A percentile compares a stretch with the other conserved stretches of the same genome.
phyloP scores from a whole-genome alignment of 1,140 invertebrate species.

The Chionoecetes opilio region DNA sequence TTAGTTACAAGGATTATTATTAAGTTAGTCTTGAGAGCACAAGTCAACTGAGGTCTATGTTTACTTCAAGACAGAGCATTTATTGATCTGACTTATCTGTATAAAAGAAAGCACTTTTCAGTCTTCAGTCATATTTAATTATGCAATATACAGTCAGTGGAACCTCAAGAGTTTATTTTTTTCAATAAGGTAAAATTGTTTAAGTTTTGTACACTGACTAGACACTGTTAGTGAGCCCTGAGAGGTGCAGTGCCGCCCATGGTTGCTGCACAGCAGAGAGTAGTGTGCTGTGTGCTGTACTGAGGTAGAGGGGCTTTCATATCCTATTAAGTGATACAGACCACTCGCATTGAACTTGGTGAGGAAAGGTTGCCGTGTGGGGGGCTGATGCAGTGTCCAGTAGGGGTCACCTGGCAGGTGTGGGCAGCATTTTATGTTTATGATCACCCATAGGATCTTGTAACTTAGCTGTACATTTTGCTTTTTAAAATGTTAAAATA shows the following conservation, averaged over 20 bases:
- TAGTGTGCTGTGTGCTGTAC: conserved; percentile 27
- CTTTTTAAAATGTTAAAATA: conserved; percentile 79
- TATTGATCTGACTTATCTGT: conserved; percentile 63
- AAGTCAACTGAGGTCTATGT: conserved; percentile 9
- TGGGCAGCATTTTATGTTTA: conserved; percentile 76
- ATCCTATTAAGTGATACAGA: conserved; percentile 65
- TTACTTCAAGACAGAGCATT: conserved; percentile 46
- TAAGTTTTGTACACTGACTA: conserved; percentile 61
- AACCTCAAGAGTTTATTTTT: conserved; percentile 55
- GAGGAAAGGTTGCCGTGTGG: conserved; percentile 23
- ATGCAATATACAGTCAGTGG: conserved; percentile 71
- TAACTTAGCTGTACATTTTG: conserved; percentile 79
- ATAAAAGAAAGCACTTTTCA: conserved; percentile 45
- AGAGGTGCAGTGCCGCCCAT: conserved; percentile 3
- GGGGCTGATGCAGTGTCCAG: conserved; percentile 13
- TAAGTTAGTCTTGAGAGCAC: background rate
- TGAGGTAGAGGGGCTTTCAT: conserved; percentile 37
- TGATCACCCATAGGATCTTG: conserved; percentile 72
- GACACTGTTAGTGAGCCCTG: conserved; percentile 33
- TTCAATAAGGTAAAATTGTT: conserved; percentile 35
- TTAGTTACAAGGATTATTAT: conserved; percentile 58
- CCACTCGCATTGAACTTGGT: conserved; percentile 62
- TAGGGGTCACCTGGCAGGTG: conserved; percentile 55
- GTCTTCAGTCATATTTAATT: conserved; percentile 71
- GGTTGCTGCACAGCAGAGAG: conserved; percentile 9